Base-by-base conservation (phyloP, 2,113 vertebrate species). In the Lota lota region DNA sequence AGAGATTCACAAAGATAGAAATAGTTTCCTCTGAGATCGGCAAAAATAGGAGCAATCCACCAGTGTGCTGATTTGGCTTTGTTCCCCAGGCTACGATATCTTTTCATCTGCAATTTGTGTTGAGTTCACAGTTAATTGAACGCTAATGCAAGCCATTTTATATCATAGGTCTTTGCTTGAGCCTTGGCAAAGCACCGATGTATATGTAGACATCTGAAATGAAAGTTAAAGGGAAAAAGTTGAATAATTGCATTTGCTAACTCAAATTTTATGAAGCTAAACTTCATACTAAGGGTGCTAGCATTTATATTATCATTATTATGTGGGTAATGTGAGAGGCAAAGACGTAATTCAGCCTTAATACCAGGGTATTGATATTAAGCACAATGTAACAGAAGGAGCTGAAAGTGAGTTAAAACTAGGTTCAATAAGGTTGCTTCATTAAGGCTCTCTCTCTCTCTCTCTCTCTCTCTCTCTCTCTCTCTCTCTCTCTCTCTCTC, bases 381-480 rank as follows among this genome's bases (percentile, higher is more conserved):
- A 19, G 6, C 40, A 70, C 51, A 20, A 59, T 74, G 74, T 70
- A 63, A 58, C 66, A 70, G 36, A 11, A 19, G n/a, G 17, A 54
- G 60, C 15, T 24, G 60, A 10, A 53, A 16, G 16, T 36, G 62
- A 57, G 61, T 11, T 54, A 10, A 51, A 53, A 69, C 64, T 16
- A 28, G 50, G 76, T 81, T 85, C 73, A 72, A 82, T 81, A 22
- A 80, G 73, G 77, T 75, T 19, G 67, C 77, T 75, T 62, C n/a
- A n/a, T n/a, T n/a, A n/a, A n/a, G n/a, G 36, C 4, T 67, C 63
- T 68, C 70, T 61, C 18, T 64, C 20, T 47, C 79, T 77, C 67
- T 69, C 79, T 83, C 82, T 15, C 64, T 69, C 74, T 68, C 70
- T 75, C 64, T 76, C 64, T 61, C 53, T 73, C 58, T 68, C 28